Conservation (phyloP, 2,888 invertebrate species). For the Melangyna quadrimaculata region DNA sequence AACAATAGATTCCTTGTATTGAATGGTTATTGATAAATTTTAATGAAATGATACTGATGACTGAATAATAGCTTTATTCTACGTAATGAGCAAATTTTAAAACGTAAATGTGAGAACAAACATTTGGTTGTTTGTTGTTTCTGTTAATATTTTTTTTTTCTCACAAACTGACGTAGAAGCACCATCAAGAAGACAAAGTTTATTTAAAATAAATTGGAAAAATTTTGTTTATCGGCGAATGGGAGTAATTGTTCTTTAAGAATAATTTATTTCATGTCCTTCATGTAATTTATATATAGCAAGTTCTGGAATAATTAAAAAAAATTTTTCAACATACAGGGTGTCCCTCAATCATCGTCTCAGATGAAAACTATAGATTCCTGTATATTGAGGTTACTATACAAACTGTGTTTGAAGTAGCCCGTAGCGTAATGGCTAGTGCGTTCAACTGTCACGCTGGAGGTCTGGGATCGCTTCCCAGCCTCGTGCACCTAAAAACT, state of each 20-base stretch:
- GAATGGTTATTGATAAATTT: constrained; percentile 11
- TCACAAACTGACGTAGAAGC: not conserved
- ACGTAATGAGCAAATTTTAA: constrained; percentile 10
- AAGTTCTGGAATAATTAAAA: too few species aligned
- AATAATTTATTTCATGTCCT: not conserved
- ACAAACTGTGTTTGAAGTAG: too few species aligned
- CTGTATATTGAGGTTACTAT: too few species aligned
- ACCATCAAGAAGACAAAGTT: not conserved
- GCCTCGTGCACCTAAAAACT: too few species aligned
- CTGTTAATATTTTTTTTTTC: not conserved
- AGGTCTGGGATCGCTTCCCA: too few species aligned
- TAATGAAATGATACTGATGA: constrained; percentile 16
- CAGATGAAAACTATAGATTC: too few species aligned
- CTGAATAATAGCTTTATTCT: constrained; percentile 15
- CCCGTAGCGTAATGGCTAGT: too few species aligned
- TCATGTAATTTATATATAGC: too few species aligned
- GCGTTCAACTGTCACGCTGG: too few species aligned
- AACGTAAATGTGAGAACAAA: constrained; percentile 44
- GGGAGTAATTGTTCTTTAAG: not conserved
- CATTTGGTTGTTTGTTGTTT: constrained; percentile 3
- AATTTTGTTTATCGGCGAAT: not conserved
- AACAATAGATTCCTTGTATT: constrained; percentile 11
- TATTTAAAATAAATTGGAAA: not conserved
- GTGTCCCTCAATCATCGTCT: too few species aligned
- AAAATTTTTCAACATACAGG: too few species aligned